Percentiles rank a stretch among this genome's conserved stretches.
phyloP scores from a whole-genome alignment of 1,140 invertebrate species.

The Drosophila albomicans region DNA sequence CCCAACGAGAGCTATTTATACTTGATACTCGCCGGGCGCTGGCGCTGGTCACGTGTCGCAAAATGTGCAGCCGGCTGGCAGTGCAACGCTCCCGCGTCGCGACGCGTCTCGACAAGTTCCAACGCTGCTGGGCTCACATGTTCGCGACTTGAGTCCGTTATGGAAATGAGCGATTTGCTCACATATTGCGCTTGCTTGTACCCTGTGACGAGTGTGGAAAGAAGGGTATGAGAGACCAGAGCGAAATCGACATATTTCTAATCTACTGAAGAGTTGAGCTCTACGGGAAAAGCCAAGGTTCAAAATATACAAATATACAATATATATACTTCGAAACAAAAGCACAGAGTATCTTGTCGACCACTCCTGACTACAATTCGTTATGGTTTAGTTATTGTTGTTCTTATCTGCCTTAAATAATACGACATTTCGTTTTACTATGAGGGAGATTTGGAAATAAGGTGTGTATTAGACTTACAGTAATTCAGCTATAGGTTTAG shows the following conservation, averaged over 20 bases:
- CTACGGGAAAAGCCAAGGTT: no score
- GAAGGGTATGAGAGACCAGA: no score
- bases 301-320: constrained; percentile 11
- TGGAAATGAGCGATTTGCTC: constrained; percentile 70
- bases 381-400: constrained; percentile 3
- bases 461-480: no score
- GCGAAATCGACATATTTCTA: no score
- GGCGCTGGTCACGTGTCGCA: constrained; percentile 64
- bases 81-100: constrained; percentile 74
- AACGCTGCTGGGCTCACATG: constrained; percentile 65
- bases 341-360: not conserved
- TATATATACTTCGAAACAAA: constrained; percentile 11
- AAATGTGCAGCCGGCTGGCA: constrained; percentile 63
- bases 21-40: constrained; percentile 49
- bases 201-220: not conserved
- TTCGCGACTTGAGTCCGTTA: constrained; percentile 71
- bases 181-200: constrained; percentile 37
- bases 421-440: not conserved
- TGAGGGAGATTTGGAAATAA: not conserved
- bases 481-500: no score
- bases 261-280: no score
- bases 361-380: not conserved
- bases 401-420: constrained; percentile 7
- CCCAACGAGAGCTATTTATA: constrained; percentile 65
- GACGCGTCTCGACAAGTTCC: not conserved